Conservation (phyloP, 64 coral and sea anemone genomes). For the Porites australiensis region DNA sequence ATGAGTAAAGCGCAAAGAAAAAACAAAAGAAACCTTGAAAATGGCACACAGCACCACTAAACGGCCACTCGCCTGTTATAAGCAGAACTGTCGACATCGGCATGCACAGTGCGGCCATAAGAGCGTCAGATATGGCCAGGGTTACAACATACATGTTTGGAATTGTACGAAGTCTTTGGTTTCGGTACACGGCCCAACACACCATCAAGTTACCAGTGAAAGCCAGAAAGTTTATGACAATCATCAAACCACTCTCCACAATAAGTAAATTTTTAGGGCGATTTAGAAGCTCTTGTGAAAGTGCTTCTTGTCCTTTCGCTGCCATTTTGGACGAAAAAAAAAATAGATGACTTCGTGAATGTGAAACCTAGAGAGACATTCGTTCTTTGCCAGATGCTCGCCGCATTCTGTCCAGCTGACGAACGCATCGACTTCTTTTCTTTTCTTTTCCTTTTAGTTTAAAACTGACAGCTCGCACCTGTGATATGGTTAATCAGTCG, state of each 20-base stretch:
- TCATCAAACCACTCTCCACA: conserved; percentile 58
- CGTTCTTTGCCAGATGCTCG: not conserved
- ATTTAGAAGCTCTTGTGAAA: not conserved
- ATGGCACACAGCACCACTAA: conserved; percentile 48
- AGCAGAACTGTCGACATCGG: conserved; percentile 52
- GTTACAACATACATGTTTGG: conserved; percentile 70
- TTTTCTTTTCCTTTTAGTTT: not conserved
- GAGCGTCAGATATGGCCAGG: conserved; percentile 65
- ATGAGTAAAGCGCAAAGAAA: conserved; percentile 43
- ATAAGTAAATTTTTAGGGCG: conserved; percentile 25
- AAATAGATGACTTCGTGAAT: not conserved
- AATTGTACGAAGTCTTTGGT: conserved; percentile 63
- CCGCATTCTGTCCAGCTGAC: too few species aligned
- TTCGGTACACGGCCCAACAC: conserved; percentile 70
- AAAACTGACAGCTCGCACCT: not conserved
- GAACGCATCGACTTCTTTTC: too few species aligned
- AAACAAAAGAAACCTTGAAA: conserved; percentile 77
- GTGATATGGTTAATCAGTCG: not conserved
- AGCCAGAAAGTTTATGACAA: conserved; percentile 38
- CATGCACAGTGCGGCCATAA: conserved; percentile 70
- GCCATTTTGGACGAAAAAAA: not conserved
- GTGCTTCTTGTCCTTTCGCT: conserved; percentile 1
- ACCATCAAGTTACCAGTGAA: conserved; percentile 71
- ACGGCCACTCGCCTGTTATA: conserved; percentile 31
- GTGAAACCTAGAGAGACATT: not conserved